Base-by-base conservation (phyloP, 2,113 vertebrate species). In the Nestor notabilis region DNA sequence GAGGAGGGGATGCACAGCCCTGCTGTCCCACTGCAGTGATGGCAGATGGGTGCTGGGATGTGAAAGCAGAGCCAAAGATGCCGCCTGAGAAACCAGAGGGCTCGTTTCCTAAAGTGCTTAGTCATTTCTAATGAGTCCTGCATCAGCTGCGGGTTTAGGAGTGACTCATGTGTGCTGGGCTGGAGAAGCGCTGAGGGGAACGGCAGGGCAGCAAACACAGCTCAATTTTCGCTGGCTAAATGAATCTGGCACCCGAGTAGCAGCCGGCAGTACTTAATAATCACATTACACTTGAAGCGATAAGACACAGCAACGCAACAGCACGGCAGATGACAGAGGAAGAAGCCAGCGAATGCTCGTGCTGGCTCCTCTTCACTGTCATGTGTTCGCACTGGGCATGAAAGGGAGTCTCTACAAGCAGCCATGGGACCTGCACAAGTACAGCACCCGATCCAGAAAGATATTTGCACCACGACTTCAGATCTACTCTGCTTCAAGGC, bases 51-150 rank as follows among this genome's bases (percentile, higher is more conserved):
- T 60, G 60, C 41, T n/a, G 83, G 77, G 71, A n/a, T 49, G 74
- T 37, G 47, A 92, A 91, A 80, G 77, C 61, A 43, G 3, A 7
- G 50, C 77, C 63, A 44, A n/a, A 70, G 31, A 37, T 65, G 77
- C 56, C 4, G 33, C 64, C 55, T 89, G 69, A 91, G 89, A 72
- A 95, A 93, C 33, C 3, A 3, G 77, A 95, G 78, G 58, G 87
- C 83, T 95, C 8, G 5, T 95, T 95, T 95, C 66, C 87, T 82
- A 29, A 83, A 77, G 46, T 60, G 71, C 81, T 96, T 65, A 55
- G 68, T 97, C 96, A 95, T 61, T 81, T 83, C 60, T 61, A 87
- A 90, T 58, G 80, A 46, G 44, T 66, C 37, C 64, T 89, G 50
- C 82, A 79, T 89, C 69, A 83, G 74, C 70, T 72, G 63, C 17